A percentile compares a stretch with the other conserved stretches of the same genome.
These are phyloP conservation scores for Zygaena filipendulae DNA, from an alignment of 2,888 invertebrate genomes.

Conservation along the genomic window DNA sequence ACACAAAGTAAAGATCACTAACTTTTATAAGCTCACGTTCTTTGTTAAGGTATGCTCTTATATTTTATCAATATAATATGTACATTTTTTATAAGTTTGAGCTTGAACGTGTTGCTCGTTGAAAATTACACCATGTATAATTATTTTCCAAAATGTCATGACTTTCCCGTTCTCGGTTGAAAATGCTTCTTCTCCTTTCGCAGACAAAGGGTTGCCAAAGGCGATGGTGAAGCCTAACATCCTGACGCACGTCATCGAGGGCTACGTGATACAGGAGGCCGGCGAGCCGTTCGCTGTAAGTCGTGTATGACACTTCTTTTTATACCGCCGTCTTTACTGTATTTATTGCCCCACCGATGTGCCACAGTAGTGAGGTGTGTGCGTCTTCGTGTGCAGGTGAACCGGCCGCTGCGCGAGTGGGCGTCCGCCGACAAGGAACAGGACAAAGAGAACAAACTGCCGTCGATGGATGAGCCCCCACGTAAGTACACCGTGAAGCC, in stretches of 20 bases:
- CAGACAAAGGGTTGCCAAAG: constrained; percentile 77
- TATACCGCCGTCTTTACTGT: background rate
- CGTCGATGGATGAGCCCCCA: constrained; percentile 77
- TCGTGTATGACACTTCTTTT: constrained; percentile 14
- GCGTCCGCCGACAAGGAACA: constrained; percentile 41
- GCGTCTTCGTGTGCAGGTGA: too few relatives aligned
- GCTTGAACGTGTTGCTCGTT: too few relatives aligned
- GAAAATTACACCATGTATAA: too few relatives aligned
- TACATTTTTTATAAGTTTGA: too few relatives aligned
- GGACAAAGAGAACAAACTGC: constrained; percentile 65
- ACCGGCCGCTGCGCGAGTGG: constrained; percentile 56
- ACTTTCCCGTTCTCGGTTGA: too few relatives aligned
- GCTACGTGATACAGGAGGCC: constrained; percentile 96
- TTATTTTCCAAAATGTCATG: too few relatives aligned
- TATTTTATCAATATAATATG: too few relatives aligned
- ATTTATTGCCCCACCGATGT: too few relatives aligned
- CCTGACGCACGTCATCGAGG: constrained; percentile 95
- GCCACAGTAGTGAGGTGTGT: too few relatives aligned
- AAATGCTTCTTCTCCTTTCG: constrained; percentile 8
- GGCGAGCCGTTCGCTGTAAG: constrained; percentile 90
- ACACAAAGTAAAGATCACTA: too few relatives aligned
- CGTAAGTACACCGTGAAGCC: constrained; percentile 68
- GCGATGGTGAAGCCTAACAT: constrained; percentile 97
- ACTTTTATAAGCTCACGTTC: too few relatives aligned
- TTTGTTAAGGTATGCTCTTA: too few relatives aligned